Evolutionary conservation across 2,888 invertebrate species (phyloP), one percentile per base, ranked within the genome.

Genomic region (Cryptus armator): DNA sequence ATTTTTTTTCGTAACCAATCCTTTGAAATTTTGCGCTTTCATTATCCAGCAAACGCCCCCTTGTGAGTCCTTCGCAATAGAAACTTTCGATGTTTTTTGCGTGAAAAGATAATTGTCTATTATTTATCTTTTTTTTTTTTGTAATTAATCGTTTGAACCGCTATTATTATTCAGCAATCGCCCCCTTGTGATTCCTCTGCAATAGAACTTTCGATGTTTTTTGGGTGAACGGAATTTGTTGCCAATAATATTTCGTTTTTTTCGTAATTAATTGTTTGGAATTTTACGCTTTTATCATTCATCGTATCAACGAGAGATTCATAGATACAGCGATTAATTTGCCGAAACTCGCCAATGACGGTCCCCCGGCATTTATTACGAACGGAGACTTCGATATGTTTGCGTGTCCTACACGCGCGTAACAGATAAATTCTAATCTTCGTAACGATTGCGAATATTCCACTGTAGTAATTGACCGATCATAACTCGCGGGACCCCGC

Each of bases 351-450:
- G 37, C 37, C 19, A 24, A 56, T 3, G 12, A 56, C 56, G 24
- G 1, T 24, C 3, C 56, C 56, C 0, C 64, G 7, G n/a, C 24
- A 19, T 48, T 64, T 7, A 62, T 51, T 67, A 59, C 71, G 66
- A 75, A 32, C 77, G 77, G 53, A 14, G 59, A 51, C 44, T 53
- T 81, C 68, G 72, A 81, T 74, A 71, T 84, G 81, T 84, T 86
- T 83, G 78, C 78, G 74, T 48, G 72, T 68, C 24, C 29, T 62
- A 77, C 81, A 85, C 82, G 83, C 70, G 81, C 59, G 59, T 62
- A 62, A 84, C 56, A 84, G 86, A 88, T 86, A 87, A 85, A 14
- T 80, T 68, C 83, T 81, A 72, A 86, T 83, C 81, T 85, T 44
- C 66, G 6, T 0, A 32, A 67, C 46, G 81, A 68, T 29, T 32